phyloP scores from a whole-genome alignment of 2,888 invertebrate genomes.

The Torymus tubicola region DNA sequence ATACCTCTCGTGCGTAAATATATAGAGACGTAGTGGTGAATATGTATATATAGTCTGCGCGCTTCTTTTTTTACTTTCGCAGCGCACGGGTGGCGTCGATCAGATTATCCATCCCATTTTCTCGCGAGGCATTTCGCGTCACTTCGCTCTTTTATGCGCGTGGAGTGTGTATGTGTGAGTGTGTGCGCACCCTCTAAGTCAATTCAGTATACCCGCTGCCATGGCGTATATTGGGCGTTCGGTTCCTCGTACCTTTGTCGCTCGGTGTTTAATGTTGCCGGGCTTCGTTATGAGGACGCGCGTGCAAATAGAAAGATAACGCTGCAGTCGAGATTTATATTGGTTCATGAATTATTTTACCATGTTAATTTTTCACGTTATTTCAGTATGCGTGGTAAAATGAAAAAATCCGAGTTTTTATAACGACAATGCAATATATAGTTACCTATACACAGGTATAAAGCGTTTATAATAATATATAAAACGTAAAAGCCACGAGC shows the following conservation, averaged over 20 bases:
- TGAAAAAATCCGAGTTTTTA: no score
- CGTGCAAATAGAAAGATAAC: no score
- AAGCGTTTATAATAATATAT: no score
- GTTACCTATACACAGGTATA: no score
- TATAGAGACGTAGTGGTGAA: neutral
- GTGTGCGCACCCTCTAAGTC: neutral
- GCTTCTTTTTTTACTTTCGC: constrained; percentile 12
- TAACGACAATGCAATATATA: no score
- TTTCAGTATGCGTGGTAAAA: no score
- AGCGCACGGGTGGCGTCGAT: neutral
- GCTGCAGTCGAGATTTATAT: no score
- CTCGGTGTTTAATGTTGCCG: neutral
- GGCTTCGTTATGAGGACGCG: no score
- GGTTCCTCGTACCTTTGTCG: neutral
- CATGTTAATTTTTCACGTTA: no score
- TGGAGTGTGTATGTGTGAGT: neutral
- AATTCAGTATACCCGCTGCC: neutral
- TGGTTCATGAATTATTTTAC: no score
- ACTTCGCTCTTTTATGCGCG: neutral
- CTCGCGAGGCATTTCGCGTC: neutral
- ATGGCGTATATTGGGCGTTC: no score
- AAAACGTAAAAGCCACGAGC: neutral
- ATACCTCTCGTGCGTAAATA: neutral
- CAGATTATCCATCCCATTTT: constrained; percentile 38
- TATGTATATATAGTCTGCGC: neutral